Conservation (phyloP, 1,140 invertebrate genomes). For the Streblospio benedicti region DNA sequence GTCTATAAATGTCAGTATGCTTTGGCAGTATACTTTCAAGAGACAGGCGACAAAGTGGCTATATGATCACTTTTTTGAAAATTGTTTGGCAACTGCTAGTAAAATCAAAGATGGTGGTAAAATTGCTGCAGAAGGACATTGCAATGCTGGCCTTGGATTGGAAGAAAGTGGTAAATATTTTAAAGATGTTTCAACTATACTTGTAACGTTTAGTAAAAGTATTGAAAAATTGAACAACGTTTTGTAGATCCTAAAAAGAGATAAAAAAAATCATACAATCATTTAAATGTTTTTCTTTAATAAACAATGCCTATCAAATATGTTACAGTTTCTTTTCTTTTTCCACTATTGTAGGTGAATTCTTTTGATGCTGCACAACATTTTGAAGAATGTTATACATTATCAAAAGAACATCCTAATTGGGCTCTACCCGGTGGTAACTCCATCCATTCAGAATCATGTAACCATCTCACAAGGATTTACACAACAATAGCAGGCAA, state of each 20-base stretch:
- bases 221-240: not conserved
- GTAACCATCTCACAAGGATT: constrained; percentile 35
- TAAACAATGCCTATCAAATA: constrained; percentile 20
- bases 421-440: constrained; percentile 27
- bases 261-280: not conserved
- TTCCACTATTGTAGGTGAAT: constrained; percentile 24
- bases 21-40: constrained; percentile 38
- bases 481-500: constrained; percentile 32
- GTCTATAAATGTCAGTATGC: constrained; percentile 33
- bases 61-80: constrained; percentile 41
- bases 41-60: constrained; percentile 41
- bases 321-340: not conserved
- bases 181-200: not conserved
- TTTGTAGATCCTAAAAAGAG: not conserved
- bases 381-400: constrained; percentile 38
- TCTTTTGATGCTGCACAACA: constrained; percentile 35
- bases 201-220: not conserved
- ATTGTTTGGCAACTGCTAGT: constrained; percentile 31
- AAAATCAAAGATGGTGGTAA: constrained; percentile 28
- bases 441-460: constrained; percentile 34
- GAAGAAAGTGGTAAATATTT: constrained; percentile 36
- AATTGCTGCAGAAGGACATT: constrained; percentile 36
- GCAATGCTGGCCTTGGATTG: constrained; percentile 38
- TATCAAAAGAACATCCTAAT: constrained; percentile 28
- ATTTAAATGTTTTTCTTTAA: not conserved